Conservation (phyloP, 2,888 invertebrate species). For the Athalia cordata region DNA sequence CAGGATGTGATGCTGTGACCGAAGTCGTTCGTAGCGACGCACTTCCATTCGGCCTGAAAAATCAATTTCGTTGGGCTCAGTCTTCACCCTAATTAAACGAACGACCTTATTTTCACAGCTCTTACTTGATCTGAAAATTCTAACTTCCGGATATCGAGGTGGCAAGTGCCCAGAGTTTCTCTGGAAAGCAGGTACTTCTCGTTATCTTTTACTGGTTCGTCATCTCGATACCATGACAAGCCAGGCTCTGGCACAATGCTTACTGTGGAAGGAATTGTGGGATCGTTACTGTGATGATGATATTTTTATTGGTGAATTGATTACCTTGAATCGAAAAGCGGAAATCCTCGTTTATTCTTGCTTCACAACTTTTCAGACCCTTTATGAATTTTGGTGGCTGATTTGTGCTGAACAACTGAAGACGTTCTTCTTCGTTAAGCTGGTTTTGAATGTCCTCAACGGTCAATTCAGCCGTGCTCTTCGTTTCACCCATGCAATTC, state of each 20-base stretch:
- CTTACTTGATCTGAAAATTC: slow-evolving; percentile 86
- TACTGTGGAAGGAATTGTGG: slow-evolving; percentile 74
- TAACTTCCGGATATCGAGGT: slow-evolving; percentile 83
- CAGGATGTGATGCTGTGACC: slow-evolving; percentile 93
- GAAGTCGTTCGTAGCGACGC: slow-evolving; percentile 91
- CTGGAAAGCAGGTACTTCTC: slow-evolving; percentile 82
- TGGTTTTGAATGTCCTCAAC: slow-evolving; percentile 94
- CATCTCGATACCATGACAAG: slow-evolving; percentile 92
- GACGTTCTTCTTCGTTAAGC: slow-evolving; percentile 88
- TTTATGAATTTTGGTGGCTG: slow-evolving; percentile 89
- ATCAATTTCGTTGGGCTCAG: neutral
- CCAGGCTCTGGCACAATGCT: slow-evolving; percentile 87
- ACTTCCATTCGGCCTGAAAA: slow-evolving; percentile 89
- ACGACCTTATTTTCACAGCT: slow-evolving; percentile 4
- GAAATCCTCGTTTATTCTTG: slow-evolving; percentile 88
- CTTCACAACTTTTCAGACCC: slow-evolving; percentile 88
- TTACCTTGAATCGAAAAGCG: slow-evolving; percentile 87
- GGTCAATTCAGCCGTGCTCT: slow-evolving; percentile 90
- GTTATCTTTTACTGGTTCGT: slow-evolving; percentile 82
- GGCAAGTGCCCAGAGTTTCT: slow-evolving; percentile 83
- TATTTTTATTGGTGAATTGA: neutral
- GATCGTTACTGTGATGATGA: neutral
- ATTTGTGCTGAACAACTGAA: slow-evolving; percentile 84
- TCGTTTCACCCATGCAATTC: slow-evolving; percentile 94
- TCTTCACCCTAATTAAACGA: neutral